Conservation (phyloP, 2,113 vertebrate genomes). For the Hippoglossus stenolepis region DNA sequence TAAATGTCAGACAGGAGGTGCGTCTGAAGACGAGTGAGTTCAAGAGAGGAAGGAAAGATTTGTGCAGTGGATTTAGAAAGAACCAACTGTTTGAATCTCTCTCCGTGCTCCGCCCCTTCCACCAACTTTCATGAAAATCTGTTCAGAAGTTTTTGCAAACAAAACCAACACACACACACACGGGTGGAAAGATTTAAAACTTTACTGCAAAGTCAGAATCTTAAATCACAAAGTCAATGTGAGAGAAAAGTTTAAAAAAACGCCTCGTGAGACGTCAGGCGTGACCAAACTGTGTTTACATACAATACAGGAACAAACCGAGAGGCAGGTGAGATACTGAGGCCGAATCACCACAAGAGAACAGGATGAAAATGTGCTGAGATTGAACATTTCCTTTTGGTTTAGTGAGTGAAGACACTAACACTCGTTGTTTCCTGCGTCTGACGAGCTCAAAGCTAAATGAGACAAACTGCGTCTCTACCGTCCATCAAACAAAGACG, state of each 20-base stretch:
- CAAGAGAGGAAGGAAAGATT: too few species aligned
- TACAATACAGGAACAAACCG: not conserved
- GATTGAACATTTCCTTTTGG: too few species aligned
- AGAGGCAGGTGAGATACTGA: not conserved
- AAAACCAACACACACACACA: too few species aligned
- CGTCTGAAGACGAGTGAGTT: not conserved
- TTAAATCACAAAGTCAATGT: conserved; percentile 14
- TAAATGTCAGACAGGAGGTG: too few species aligned
- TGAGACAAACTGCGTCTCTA: not conserved
- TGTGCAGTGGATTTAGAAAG: too few species aligned
- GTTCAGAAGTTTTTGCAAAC: too few species aligned
- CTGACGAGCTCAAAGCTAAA: not conserved
- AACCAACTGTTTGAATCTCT: too few species aligned
- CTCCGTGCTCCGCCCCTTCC: too few species aligned
- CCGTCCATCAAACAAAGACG: too few species aligned
- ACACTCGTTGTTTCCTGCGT: not conserved
- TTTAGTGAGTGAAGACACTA: too few species aligned
- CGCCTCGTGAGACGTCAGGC: not conserved
- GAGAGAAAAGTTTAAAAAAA: not conserved
- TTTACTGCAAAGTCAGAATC: conserved; percentile 42
- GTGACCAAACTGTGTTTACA: not conserved
- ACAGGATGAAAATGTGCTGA: not conserved
- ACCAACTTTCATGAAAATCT: too few species aligned
- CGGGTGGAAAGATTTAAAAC: not conserved
- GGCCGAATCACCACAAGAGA: not conserved